A percentile compares a stretch with the other conserved stretches of the same genome.
These are phyloP conservation scores for Hyla sarda DNA, from an alignment of 2,113 vertebrate species.

Conservation along the genomic window DNA sequence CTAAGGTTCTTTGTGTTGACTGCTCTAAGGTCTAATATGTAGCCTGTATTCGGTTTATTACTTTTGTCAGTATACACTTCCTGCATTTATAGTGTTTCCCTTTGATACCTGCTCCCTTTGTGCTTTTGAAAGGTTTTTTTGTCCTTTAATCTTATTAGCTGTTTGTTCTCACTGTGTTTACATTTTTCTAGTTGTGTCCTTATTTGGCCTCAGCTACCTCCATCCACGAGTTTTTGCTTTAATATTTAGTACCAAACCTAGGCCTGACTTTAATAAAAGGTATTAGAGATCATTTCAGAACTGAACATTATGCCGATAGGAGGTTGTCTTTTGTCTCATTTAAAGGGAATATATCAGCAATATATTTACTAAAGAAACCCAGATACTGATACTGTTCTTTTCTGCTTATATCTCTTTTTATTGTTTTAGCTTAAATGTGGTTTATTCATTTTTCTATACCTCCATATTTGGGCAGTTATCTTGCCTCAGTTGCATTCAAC, in stretches of 20 bases:
- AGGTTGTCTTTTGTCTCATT: not conserved
- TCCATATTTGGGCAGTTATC: too few relatives aligned
- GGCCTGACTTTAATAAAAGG: too few relatives aligned
- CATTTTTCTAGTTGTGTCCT: not conserved
- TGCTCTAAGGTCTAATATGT: not conserved
- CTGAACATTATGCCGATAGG: not conserved
- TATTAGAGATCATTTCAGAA: not conserved
- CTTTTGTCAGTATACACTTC: not conserved
- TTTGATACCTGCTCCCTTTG: not conserved
- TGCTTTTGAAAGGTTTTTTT: not conserved
- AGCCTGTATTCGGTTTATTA: not conserved
- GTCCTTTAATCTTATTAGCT: conserved; percentile 28
- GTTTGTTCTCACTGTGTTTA: not conserved
- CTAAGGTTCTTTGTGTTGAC: not conserved
- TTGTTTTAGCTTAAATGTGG: too few relatives aligned
- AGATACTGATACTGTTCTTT: too few relatives aligned
- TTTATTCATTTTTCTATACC: too few relatives aligned
- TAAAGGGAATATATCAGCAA: not conserved
- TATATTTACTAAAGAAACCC: too few relatives aligned
- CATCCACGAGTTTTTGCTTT: not conserved
- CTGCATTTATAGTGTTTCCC: not conserved
- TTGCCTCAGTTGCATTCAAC: too few relatives aligned
- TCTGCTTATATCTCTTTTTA: too few relatives aligned
- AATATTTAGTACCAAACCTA: not conserved
- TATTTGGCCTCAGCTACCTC: not conserved